Evolutionary conservation across 2,888 invertebrate species (phyloP).

Genomic region (Eumerus sabulonum): DNA sequence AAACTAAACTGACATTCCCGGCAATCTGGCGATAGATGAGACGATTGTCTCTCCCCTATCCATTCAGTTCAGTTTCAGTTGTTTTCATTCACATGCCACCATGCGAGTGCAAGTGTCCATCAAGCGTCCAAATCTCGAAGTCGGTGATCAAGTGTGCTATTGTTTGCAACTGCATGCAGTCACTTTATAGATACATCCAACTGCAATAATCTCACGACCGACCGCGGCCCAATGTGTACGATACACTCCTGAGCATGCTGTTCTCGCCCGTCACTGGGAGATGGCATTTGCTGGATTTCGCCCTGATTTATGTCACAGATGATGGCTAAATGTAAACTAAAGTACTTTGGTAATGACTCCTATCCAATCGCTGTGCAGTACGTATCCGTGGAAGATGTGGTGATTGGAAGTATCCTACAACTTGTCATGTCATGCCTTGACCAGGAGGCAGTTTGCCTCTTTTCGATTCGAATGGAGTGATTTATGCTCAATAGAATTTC

Average conservation of each 20-base stretch:
- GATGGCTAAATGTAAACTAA: conserved; percentile 60
- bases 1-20: conserved; percentile 68
- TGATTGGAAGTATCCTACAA: conserved; percentile 41
- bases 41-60: conserved; percentile 58
- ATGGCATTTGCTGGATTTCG: conserved; percentile 61
- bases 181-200: conserved; percentile 62
- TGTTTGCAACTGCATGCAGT: conserved; percentile 53
- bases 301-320: conserved; percentile 66
- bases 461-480: conserved; percentile 11
- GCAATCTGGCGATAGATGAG: conserved; percentile 64
- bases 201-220: conserved; percentile 62
- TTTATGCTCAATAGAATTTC: conserved; percentile 41
- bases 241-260: conserved; percentile 34
- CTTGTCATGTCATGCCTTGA: conserved; percentile 1
- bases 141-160: conserved; percentile 66
- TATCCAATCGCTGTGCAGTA: conserved; percentile 25
- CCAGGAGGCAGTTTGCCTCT: background rate
- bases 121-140: conserved; percentile 61
- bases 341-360: conserved; percentile 58
- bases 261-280: conserved; percentile 32
- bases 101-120: conserved; percentile 63
- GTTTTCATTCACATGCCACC: conserved; percentile 50
- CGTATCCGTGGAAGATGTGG: conserved; percentile 19
- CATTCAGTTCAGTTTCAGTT: conserved; percentile 16
- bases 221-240: background rate